Conservation (phyloP, 92 coral and sea anemone genomes). For the Pocillopora grandis region DNA sequence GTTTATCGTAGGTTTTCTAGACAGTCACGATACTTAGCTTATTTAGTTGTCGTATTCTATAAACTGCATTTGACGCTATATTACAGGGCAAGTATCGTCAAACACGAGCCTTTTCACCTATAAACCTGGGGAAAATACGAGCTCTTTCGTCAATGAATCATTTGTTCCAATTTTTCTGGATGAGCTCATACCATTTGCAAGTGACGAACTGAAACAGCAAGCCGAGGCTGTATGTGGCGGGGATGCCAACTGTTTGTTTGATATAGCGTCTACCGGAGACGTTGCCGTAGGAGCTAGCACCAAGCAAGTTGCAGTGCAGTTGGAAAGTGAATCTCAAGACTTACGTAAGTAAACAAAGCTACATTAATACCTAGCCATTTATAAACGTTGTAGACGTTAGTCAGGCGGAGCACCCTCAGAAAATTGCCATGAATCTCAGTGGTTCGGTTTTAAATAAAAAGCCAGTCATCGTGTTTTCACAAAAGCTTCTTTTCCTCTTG, state of each 20-base stretch:
- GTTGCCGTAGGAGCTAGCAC: conserved; percentile 65
- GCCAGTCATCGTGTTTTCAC: too few species aligned
- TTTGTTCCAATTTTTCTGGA: conserved; percentile 71
- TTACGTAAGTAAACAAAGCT: conserved; percentile 30
- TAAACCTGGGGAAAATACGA: conserved; percentile 46
- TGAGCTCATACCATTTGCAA: conserved; percentile 48
- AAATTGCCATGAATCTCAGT: too few species aligned
- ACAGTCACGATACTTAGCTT: neutral
- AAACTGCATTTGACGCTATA: too few species aligned
- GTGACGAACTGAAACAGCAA: conserved; percentile 28
- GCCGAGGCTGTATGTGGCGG: conserved; percentile 61
- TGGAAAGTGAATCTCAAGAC: conserved; percentile 33
- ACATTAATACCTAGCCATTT: neutral
- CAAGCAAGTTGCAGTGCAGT: conserved; percentile 36
- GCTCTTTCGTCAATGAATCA: conserved; percentile 42
- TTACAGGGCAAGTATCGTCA: conserved; percentile 27
- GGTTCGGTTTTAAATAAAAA: too few species aligned
- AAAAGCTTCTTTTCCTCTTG: too few species aligned
- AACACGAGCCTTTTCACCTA: conserved; percentile 56
- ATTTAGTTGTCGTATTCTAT: neutral
- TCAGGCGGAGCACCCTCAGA: too few species aligned
- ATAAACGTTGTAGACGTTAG: too few species aligned
- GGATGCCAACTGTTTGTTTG: conserved; percentile 71
- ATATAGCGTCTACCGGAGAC: conserved; percentile 73
- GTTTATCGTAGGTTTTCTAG: too few species aligned